Base-by-base conservation (phyloP, 1,140 invertebrate species). In the Akabosia matsudoensis region DNA sequence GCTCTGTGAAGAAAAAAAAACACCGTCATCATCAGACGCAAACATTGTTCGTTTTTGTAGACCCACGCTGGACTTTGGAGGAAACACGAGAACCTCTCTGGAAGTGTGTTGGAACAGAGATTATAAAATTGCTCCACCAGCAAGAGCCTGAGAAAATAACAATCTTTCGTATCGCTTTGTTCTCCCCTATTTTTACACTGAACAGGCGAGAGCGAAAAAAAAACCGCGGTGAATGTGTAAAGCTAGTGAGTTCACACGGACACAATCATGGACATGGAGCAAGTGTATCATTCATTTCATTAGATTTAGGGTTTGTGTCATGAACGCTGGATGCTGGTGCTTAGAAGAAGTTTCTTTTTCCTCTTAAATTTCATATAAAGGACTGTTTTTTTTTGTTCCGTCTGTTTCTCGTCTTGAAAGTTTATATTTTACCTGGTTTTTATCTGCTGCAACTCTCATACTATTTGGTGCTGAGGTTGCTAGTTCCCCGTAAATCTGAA, bases 211-310 rank as follows among this genome's bases (percentile, higher is more conserved):
- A n/a, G n/a, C n/a, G n/a, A n/a, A n/a, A n/a, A n/a, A n/a, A n/a
- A n/a, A n/a, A n/a, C 45, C 45, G 45, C n/a, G 45, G 10, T n/a
- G 45, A 51, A 51, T 61, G 54, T 61, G 24, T n/a, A 51, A n/a
- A 61, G 14, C 24, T 4, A 61, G 54, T 22, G 14, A 16, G 24
- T 7, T 61, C 54, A 61, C 54, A 61, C 54, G 14, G 24, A 45
- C 37, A 45, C 54, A 61, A 61, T 10, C 18, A 24, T 10, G 45
- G 45, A 51, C 10, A 51, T 10, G 10, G 10, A 61, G 54, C 54
- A 61, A 61, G 54, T 61, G 54, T 61, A 61, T n/a, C 54, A 61
- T 14, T 61, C 54, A 61, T 61, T 61, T 45, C 37, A 61, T 61
- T 61, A 61, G 13, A 61, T 61, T 61, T 61, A 14, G 45, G 10